Evolutionary conservation across 2,888 invertebrate species (phyloP).

Genomic region (Cabera pusaria): DNA sequence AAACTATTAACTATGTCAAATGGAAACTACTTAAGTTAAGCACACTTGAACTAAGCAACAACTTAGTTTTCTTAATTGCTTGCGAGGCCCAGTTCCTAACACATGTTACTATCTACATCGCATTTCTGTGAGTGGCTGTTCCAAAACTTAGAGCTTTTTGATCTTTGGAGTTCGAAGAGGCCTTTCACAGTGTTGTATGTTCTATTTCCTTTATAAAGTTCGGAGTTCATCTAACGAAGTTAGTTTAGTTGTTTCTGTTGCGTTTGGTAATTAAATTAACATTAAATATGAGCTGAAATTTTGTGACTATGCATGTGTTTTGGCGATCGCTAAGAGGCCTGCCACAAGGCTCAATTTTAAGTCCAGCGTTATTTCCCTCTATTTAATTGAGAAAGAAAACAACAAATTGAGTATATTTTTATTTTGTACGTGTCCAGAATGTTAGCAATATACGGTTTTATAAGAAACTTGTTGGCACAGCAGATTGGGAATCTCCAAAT

Average conservation of each 20-base stretch:
- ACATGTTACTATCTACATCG: conserved; percentile 20
- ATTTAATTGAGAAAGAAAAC: too few species aligned
- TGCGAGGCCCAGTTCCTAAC: conserved; percentile 31
- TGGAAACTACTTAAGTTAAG: conserved; percentile 30
- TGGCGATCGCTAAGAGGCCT: conserved; percentile 8
- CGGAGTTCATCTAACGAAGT: conserved; percentile 22
- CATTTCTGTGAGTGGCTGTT: conserved; percentile 25
- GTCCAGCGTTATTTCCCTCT: conserved; percentile 1
- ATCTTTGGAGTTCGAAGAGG: conserved; percentile 24
- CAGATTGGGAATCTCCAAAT: conserved; percentile 15
- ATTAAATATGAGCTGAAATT: conserved; percentile 8
- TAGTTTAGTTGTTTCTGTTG: conserved; percentile 21
- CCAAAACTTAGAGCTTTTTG: conserved; percentile 25
- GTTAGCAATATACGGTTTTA: too few species aligned
- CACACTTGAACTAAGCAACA: conserved; percentile 30
- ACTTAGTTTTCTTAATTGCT: conserved; percentile 35
- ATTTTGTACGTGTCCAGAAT: background rate
- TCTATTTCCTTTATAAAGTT: conserved; percentile 23
- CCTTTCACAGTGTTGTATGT: conserved; percentile 12
- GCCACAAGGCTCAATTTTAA: conserved; percentile 10
- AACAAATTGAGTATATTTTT: background rate
- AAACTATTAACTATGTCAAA: conserved; percentile 30
- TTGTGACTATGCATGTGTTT: conserved; percentile 12
- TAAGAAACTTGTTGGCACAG: conserved; percentile 1
- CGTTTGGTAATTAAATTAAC: conserved; percentile 18